These are phyloP conservation scores for Steinernema carpocapsae DNA, from an alignment of 2,888 invertebrate genomes.

Conservation along the genomic window DNA sequence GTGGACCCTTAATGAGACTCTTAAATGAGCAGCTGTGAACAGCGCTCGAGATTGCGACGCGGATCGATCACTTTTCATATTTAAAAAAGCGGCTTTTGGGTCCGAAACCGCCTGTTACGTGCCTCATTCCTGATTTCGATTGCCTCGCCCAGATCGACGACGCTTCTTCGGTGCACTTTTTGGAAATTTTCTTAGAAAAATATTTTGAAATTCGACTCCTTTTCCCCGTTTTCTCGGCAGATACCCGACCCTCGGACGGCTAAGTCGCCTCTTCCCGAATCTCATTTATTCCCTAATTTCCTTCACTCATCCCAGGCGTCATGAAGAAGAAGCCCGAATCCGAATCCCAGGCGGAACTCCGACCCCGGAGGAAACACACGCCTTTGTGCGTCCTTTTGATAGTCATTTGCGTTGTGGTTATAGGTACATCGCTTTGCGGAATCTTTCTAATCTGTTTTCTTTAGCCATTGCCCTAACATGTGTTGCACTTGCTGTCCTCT, in stretches of 20 bases:
- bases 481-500: constrained; percentile 16
- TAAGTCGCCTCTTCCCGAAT: background rate
- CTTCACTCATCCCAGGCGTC: background rate
- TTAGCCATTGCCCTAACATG: constrained; percentile 8
- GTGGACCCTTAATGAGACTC: background rate
- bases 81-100: background rate
- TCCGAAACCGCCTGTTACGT: too few species aligned
- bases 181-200: background rate
- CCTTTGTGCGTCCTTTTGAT: background rate
- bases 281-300: background rate
- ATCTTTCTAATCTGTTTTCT: background rate
- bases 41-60: background rate
- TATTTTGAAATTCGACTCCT: constrained; percentile 28
- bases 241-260: background rate
- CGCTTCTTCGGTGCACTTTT: background rate
- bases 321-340: constrained; percentile 29
- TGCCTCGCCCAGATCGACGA: too few species aligned
- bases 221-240: background rate
- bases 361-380: constrained; percentile 4
- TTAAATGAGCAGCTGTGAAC: background rate
- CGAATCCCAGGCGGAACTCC: background rate
- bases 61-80: constrained; percentile 6
- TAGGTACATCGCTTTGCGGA: background rate
- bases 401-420: constrained; percentile 7
- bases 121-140: too few species aligned